A percentile compares a stretch with the other conserved stretches of the same genome.
Evolutionary conservation across 2,888 invertebrate species (phyloP).

Genomic region (Galerucella calmariensis): DNA sequence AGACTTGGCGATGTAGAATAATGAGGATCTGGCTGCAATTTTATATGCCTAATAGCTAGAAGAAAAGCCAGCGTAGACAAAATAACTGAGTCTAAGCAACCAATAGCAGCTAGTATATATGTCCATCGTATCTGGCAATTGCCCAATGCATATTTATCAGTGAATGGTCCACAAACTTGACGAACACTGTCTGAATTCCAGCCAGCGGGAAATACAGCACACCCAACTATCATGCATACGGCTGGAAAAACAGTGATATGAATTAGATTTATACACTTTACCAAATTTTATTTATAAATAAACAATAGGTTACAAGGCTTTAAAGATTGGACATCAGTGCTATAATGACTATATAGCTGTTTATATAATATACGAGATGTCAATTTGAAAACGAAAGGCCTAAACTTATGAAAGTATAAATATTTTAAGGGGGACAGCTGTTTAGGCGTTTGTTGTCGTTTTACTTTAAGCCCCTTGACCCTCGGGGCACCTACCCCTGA

Average conservation of each 20-base stretch:
- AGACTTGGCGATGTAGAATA: conserved; percentile 75
- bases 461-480: too few relatives aligned
- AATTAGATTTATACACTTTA: too few relatives aligned
- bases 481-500: too few relatives aligned
- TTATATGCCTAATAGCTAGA: conserved; percentile 88
- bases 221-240: conserved; percentile 86
- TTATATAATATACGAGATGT: too few relatives aligned
- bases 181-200: conserved; percentile 88
- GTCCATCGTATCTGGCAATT: conserved; percentile 94
- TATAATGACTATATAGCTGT: too few relatives aligned
- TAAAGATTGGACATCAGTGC: too few relatives aligned
- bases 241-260: conserved; percentile 70
- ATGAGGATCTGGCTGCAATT: conserved; percentile 83
- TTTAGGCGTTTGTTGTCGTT: too few relatives aligned
- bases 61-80: conserved; percentile 92
- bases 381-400: too few relatives aligned
- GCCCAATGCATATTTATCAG: conserved; percentile 81
- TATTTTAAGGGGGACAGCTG: too few relatives aligned
- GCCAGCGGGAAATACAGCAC: conserved; percentile 89
- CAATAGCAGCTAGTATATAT: conserved; percentile 91
- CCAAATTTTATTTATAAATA: too few relatives aligned
- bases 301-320: too few relatives aligned
- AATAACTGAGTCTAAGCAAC: conserved; percentile 85
- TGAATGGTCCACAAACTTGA: conserved; percentile 83
- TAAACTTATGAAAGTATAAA: too few relatives aligned